Base-by-base conservation (phyloP, 2,797 vertebrate genomes). In the Rallus crepitans region DNA sequence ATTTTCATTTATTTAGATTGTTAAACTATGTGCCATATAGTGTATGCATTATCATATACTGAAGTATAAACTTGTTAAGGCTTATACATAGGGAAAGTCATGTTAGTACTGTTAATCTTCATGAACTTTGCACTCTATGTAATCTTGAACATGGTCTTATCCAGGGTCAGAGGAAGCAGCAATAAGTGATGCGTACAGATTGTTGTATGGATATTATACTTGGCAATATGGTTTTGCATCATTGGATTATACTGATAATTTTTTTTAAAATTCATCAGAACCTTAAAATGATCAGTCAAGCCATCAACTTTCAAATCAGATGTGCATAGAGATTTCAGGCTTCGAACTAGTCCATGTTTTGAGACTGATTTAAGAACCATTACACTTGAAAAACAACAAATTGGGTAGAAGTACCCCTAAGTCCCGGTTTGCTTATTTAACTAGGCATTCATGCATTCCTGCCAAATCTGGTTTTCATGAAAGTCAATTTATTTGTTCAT, bases 401-500 rank as follows among this genome's bases (percentile, higher is more conserved):
- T 90, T 94, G 39, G 30, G 17, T 77, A 91, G 80, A 97, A 95
- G 77, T 93, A 93, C 92, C 78, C 47, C 57, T 80, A 82, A 93
- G n/a, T 91, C 93, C 27, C 73, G 40, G 89, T 79, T 93, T 97
- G 90, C 96, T 95, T 97, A 93, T 96, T 97, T 97, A 97, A 96
- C 76, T 89, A 97, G 89, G 87, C 92, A 91, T 92, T 95, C 79
- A 87, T 82, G 70, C 82, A 93, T 97, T 97, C 86, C 86, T 97
- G 82, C 83, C 94, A 94, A 97, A 96, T 96, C 75, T 96, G 92
- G 78, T 98, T 97, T 94, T 97, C 91, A 95, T 97, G 92, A 98
- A 96, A 97, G 81, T 89, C 82, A 85, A 95, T 97, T 98, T 96
- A 98, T 98, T 98, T 98, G 95, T 97, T 98, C 96, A 96, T 95